Base-by-base conservation (phyloP, 2,797 vertebrate species). In the Gallinago stenura region DNA sequence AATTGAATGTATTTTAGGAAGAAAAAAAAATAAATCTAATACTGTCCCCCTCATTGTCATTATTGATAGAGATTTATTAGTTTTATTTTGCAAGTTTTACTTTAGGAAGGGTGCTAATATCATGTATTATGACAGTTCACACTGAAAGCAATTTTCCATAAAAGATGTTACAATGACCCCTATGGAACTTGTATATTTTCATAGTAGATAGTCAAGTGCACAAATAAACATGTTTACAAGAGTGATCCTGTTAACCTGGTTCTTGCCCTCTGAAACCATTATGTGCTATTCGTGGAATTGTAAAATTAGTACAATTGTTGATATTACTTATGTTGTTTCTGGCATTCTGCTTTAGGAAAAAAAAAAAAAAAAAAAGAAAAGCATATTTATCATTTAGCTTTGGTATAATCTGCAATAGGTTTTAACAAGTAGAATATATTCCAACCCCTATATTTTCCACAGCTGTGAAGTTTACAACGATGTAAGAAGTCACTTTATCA, bases 121-220 rank as follows among this genome's bases (percentile, higher is more conserved):
- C 96, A 93, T 78, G 68, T 96, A 95, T 96, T 97, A 97, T 89
- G 97, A 98, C 96, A 97, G 95, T 95, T 97, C 95, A 97, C 95
- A 97, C 92, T 92, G 93, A 98, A 98, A 97, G 96, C 97, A 97
- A 95, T 96, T 98, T 97, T 97, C 96, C 90, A 94, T 97, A 94
- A 98, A 97, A 98, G 97, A 97, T 97, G 96, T 98, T 97, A 97
- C 97, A 97, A 94, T 97, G 97, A 97, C 97, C 97, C 97, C 97
- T 97, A 95, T 71, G 95, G 95, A 97, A 97, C 91, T 97, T 92
- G 87, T 83, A 97, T 97, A 89, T 97, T 97, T 98, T 97, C 94
- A 96, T 95, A 97, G 96, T 94, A 97, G 96, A 98, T 97, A 98
- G 95, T 87, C 96, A 97, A 98, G 94, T 96, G 95, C 95, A 98